Evolutionary conservation across 2,797 vertebrate species (phyloP), one percentile per base, ranked within the genome.

Genomic region (Sylvia borin): DNA sequence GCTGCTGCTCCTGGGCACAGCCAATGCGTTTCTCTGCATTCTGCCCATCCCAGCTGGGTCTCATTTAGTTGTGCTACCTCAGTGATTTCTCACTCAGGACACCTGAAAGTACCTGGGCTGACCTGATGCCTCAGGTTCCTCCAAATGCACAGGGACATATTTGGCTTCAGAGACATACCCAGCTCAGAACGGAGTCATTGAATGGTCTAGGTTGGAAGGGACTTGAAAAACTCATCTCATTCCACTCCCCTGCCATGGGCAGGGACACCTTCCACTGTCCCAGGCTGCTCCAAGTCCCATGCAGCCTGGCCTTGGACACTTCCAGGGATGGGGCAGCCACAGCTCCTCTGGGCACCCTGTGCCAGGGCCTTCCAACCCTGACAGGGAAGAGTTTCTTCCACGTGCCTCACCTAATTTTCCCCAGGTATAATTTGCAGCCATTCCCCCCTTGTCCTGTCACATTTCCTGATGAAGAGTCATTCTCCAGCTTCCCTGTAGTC

Each of bases 61-160:
- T 48, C 27, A 5, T 16, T 45, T 4, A 17, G 7, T 40, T 55
- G 19, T 43, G 48, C 38, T 31, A 2, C 51, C 17, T 4, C 17
- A n/a, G 7, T 24, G 48, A 70, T 16, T 78, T 32, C 74, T 84
- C 47, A 45, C n/a, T 10, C 27, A 32, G 24, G 47, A 34, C 38
- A 54, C 34, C 54, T 70, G 34, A 19, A 68, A 58, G 47, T 11
- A 29, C 24, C 36, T 20, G 51, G 40, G 11, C 48, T 42, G 25
- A 48, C n/a, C 40, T 14, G 34, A 14, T 29, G n/a, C 34, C 42
- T 50, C n/a, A 1, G 1, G 1, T 10, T 75, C 34, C 32, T 90
- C 38, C 78, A 50, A 19, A 71, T 4, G 31, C 10, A 20, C 1
- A 7, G 0, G 3, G 57, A 40, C 8, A 6, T 2, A 10, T 10